phyloP scores from a whole-genome alignment of 2,113 vertebrate genomes.

The Zosterops lateralis region DNA sequence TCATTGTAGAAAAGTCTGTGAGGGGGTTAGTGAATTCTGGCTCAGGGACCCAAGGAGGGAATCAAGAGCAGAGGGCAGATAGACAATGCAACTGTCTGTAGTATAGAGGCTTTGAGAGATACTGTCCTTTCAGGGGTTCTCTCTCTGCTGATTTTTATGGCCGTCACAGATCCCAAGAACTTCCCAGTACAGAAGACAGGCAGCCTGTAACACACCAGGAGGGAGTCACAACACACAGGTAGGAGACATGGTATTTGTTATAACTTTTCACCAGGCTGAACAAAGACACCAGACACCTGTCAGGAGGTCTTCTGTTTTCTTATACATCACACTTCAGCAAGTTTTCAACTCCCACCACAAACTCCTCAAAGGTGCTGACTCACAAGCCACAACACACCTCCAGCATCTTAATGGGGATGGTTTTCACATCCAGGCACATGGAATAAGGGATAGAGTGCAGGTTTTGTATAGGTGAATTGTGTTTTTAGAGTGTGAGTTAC shows the following conservation, averaged over 20 bases:
- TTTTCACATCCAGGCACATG: background rate
- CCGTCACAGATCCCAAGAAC: background rate
- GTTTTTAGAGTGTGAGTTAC: fast-evolving
- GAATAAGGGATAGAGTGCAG: background rate
- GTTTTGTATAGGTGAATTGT: fast-evolving
- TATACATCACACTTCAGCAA: too few species aligned
- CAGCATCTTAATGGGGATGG: background rate
- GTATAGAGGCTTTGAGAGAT: background rate
- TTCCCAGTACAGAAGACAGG: background rate
- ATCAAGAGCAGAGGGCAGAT: background rate
- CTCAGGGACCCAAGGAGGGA: background rate
- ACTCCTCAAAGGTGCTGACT: background rate
- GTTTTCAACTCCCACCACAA: background rate
- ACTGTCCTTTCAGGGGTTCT: background rate
- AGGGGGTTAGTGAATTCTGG: background rate
- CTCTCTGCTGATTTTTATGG: background rate
- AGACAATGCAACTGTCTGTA: background rate
- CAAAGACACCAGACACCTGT: background rate
- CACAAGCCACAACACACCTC: background rate
- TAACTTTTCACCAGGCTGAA: background rate
- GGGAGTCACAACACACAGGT: background rate
- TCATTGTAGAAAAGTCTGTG: background rate
- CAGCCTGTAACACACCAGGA: background rate
- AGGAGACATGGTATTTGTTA: background rate
- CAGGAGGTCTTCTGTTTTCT: background rate